phyloP scores from a whole-genome alignment of 2,888 invertebrate species.

The Platynereis dumerilii region DNA sequence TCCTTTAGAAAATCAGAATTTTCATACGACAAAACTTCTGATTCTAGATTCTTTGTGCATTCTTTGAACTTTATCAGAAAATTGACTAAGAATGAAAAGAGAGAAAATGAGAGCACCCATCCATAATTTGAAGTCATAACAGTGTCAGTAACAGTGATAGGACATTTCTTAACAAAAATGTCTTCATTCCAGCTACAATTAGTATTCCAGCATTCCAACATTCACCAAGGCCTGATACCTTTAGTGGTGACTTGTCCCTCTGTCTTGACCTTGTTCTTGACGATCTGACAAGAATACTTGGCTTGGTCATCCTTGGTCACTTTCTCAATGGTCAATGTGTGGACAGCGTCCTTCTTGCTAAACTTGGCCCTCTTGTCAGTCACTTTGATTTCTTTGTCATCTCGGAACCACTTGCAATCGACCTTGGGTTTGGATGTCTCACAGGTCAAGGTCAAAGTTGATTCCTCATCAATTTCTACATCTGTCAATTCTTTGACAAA shows the following conservation, averaged over 20 bases:
- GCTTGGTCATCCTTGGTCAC: constrained; percentile 55
- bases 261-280: constrained; percentile 42
- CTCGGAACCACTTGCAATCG: constrained; percentile 91
- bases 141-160: too few species aligned
- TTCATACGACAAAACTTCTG: too few species aligned
- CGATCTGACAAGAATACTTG: constrained; percentile 50
- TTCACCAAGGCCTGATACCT: too few species aligned
- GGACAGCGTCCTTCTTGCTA: constrained; percentile 41
- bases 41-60: too few species aligned
- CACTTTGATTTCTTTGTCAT: constrained; percentile 66
- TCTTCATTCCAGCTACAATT: too few species aligned
- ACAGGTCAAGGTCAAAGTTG: constrained; percentile 80
- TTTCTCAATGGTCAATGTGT: constrained; percentile 48
- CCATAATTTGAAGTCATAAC: too few species aligned
- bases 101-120: too few species aligned
- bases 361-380: constrained; percentile 37
- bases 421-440: constrained; percentile 92
- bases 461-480: constrained; percentile 41
- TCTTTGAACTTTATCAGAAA: too few species aligned
- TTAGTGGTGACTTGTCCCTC: constrained; percentile 43
- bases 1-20: too few species aligned
- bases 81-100: too few species aligned
- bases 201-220: too few species aligned
- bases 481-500: constrained; percentile 18
- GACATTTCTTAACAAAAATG: too few species aligned